phyloP scores from a whole-genome alignment of 2,888 invertebrate genomes.

The Ellobium chinense region DNA sequence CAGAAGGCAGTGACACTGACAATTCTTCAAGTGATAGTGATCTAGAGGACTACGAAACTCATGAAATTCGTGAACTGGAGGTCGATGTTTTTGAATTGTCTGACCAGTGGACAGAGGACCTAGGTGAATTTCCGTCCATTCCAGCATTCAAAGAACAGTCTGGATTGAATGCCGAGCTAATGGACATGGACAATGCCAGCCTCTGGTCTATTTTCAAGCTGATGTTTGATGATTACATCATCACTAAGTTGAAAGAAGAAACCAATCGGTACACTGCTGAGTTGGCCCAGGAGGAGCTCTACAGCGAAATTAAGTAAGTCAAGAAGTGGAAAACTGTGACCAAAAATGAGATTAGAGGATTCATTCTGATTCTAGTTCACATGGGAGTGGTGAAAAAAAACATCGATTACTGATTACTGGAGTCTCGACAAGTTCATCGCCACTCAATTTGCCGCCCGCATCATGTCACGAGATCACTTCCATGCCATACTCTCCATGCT shows the following conservation, averaged over 20 bases:
- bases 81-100: not conserved
- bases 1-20: not conserved
- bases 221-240: not conserved
- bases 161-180: not conserved
- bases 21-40: not conserved
- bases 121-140: not conserved
- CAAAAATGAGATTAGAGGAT: not conserved
- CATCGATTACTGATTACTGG: not conserved
- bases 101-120: not conserved
- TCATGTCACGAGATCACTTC: constrained; percentile 4
- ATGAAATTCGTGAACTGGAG: not conserved
- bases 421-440: not conserved
- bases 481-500: not conserved
- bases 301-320: not conserved
- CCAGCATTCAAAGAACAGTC: not conserved
- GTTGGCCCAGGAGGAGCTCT: not conserved
- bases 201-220: not conserved
- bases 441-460: not conserved
- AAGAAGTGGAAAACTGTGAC: constrained; percentile 19
- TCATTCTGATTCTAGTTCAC: constrained; percentile 5
- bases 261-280: constrained; percentile 6
- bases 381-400: not conserved
- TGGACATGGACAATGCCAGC: not conserved
- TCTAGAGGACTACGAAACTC: not conserved
- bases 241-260: not conserved